Evolutionary conservation across 2,797 vertebrate genomes (phyloP), one percentile per base, ranked within the genome.

Genomic region (Gadopsis marmoratus): DNA sequence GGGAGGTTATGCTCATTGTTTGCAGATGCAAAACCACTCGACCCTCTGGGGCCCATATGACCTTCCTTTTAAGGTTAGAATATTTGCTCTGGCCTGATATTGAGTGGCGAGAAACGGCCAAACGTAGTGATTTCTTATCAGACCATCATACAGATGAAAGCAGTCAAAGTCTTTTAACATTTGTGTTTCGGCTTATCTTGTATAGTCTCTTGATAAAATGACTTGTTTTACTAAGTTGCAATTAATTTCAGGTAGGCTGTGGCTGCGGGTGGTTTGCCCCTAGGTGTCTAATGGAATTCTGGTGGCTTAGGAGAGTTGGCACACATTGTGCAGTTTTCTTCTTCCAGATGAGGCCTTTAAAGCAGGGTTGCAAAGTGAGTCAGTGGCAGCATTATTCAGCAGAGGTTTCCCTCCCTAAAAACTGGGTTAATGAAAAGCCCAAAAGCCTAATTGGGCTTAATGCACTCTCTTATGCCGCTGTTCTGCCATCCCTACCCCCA

Each of bases 391-490:
- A 93, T 94, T 94, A 95, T 93, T 93, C 93, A 93, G 91, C 88
- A 89, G 91, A 91, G 92, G 93, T 91, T 95, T 93, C 88, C 94
- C 92, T 89, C 82, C 88, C 84, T 82, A 92, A 93, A 93, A 95
- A 94, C 88, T 95, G 92, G 93, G 93, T 93, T 95, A 95, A 95
- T 95, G 93, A 95, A 95, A 94, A 94, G 91, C 94, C 93, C 93
- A 92, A 92, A 93, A 93, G 93, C 89, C 91, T 95, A 93, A 95
- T 95, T 95, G 94, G 90, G 90, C 92, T 88, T 91, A 92, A 93
- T 94, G 91, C 88, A 90, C 79, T 86, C 86, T 91, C 87, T 89
- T 89, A 89, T 93, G 87, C 84, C 76, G 81, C 86, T 86, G 86
- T 89, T 88, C 86, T 91, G 77, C 83, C 63, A 64, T 71, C 73